A percentile compares a stretch with the other conserved stretches of the same genome.
Evolutionary conservation across 2,113 vertebrate genomes (phyloP).

Genomic region (Crotophaga sulcirostris): DNA sequence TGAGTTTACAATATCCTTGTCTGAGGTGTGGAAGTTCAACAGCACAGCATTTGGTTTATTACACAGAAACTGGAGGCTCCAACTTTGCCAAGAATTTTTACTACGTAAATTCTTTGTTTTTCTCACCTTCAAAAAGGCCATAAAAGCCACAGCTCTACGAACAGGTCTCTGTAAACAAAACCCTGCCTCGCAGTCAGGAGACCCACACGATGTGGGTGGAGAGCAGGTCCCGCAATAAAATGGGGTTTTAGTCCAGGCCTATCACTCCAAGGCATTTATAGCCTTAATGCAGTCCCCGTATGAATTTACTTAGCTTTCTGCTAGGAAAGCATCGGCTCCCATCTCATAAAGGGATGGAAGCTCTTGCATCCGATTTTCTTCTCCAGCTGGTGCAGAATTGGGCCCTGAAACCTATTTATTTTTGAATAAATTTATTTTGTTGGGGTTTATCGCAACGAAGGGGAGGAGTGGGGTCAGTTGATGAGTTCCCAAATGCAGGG

Average conservation of each 20-base stretch:
- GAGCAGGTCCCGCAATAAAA: neutral
- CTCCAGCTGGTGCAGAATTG: neutral
- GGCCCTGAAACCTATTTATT: neutral
- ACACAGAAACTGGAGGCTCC: neutral
- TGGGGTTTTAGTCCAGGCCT: neutral
- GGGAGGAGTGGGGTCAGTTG: neutral
- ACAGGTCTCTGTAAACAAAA: neutral
- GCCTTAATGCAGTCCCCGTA: neutral
- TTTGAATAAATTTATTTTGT: neutral
- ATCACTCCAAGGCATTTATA: neutral
- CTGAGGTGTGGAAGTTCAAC: neutral
- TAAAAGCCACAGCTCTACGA: neutral
- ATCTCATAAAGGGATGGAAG: neutral
- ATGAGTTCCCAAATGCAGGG: neutral
- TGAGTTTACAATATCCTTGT: neutral
- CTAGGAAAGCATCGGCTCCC: neutral
- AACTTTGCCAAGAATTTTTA: conserved; percentile 36
- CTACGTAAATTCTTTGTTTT: neutral
- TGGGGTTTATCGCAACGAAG: neutral
- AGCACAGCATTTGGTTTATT: neutral
- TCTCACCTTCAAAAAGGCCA: neutral
- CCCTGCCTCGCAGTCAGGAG: neutral
- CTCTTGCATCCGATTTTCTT: neutral
- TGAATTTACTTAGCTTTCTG: neutral
- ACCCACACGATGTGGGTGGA: rapidly evolving